Evolutionary conservation across 2,888 invertebrate species (phyloP), one percentile per base, ranked within the genome.

Genomic region (Nomada lathburiana): DNA sequence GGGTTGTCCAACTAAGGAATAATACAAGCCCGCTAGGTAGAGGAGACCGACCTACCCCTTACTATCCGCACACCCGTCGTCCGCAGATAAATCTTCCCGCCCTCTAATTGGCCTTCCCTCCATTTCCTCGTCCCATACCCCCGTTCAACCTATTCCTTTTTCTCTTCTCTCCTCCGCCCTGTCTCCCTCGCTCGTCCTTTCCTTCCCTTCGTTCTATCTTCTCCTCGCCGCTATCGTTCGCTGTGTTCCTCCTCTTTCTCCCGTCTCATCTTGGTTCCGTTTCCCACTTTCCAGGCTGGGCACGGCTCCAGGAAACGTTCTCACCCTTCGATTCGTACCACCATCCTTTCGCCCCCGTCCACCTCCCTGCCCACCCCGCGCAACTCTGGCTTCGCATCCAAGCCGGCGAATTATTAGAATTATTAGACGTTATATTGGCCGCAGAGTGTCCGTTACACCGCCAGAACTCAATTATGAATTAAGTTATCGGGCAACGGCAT

Each of bases 21-120:
- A 93, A 92, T 92, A 93, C 92, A 91, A 92, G 90, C 89, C 87
- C 88, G 88, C 88, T 89, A 89, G 84, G 87, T 84, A 87, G 85
- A 90, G 87, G 85, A 87, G 86, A 84, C 86, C 84, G 84, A 86
- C 87, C 91, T 90, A 90, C 93, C 92, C 91, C 90, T 89, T 89
- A 89, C 91, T 88, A 92, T 92, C 90, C 92, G 92, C 91, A 90
- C 94, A 94, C 92, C 93, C 94, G 94, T 93, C 92, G 92, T 92
- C 92, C 92, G 90, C 89, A 93, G 92, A 94, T 94, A 94, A 94
- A 94, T 94, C 94, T 93, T 92, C 86, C 92, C 92, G 92, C 93
- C 92, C 93, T 94, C 94, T 94, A 93, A 94, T 94, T 94, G 93
- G 94, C 92, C 94, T 93, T 94, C 92, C 92, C 92, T 92, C 92